These are phyloP conservation scores for Plotosus lineatus DNA, from an alignment of 2,113 vertebrate species.

Conservation along the genomic window DNA sequence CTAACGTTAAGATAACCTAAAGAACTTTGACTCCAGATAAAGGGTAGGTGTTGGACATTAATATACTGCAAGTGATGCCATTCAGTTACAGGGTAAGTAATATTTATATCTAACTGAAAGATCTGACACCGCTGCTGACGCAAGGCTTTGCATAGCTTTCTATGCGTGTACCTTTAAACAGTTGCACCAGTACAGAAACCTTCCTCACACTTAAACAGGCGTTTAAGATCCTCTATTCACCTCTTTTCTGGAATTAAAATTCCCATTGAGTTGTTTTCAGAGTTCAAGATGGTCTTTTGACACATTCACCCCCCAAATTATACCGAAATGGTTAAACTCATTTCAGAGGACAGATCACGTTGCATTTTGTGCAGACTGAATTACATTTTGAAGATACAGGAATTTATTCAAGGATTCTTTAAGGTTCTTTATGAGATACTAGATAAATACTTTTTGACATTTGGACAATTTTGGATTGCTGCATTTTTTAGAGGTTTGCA, in stretches of 20 bases:
- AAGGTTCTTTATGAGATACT: too few species aligned
- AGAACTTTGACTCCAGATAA: conserved; percentile 46
- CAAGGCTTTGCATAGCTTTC: conserved; percentile 52
- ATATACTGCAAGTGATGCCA: conserved; percentile 63
- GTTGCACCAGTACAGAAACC: neutral
- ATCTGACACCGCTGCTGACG: conserved; percentile 74
- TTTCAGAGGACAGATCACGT: neutral
- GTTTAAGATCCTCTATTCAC: neutral
- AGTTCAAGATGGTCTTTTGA: neutral
- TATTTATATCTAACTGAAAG: conserved; percentile 72
- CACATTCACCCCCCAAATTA: neutral
- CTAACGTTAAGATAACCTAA: conserved; percentile 19
- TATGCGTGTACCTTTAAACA: conserved; percentile 34
- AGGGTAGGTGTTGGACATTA: conserved; percentile 66
- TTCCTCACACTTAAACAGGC: neutral
- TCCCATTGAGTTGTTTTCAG: neutral
- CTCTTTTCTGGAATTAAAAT: neutral
- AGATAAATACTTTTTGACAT: too few species aligned
- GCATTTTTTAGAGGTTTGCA: too few species aligned
- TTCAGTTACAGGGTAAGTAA: conserved; percentile 66
- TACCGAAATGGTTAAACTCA: neutral
- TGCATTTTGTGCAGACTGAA: neutral
- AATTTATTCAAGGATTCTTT: too few species aligned
- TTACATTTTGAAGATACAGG: too few species aligned
- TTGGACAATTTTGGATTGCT: too few species aligned